A percentile compares a stretch with the other conserved stretches of the same genome.
These are phyloP conservation scores for Pipistrellus pygmaeus DNA, from an alignment of 2,797 vertebrate species.

Conservation along the genomic window DNA sequence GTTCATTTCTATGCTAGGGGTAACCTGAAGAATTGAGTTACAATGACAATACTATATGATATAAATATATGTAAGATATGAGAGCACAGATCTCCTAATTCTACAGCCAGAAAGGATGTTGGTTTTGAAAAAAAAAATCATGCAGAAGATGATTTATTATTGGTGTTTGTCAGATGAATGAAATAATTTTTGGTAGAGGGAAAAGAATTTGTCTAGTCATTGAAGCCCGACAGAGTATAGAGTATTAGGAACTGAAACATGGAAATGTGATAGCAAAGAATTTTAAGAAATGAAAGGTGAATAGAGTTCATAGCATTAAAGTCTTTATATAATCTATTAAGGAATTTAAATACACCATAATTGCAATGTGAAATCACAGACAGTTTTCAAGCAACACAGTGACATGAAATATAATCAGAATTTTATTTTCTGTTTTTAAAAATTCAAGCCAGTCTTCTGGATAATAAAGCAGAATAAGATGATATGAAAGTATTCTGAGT, in stretches of 20 bases:
- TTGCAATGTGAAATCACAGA: background rate
- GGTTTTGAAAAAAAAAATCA: background rate
- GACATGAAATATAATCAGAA: background rate
- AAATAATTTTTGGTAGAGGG: background rate
- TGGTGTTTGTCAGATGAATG: background rate
- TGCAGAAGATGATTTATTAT: background rate
- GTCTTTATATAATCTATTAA: background rate
- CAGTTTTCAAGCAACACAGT: background rate
- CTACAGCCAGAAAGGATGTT: background rate
- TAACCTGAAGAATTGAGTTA: background rate
- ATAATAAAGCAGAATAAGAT: background rate
- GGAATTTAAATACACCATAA: background rate
- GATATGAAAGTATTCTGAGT: background rate
- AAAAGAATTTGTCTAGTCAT: background rate
- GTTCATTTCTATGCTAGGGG: background rate
- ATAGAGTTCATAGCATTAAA: background rate
- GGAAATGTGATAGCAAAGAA: background rate
- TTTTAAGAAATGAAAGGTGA: background rate
- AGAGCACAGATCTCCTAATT: background rate
- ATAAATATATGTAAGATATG: background rate
- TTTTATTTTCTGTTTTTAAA: conserved; percentile 17
- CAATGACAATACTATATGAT: background rate
- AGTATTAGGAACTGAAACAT: background rate
- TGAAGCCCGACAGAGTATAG: background rate
- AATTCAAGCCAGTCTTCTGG: background rate